Evolutionary conservation across 2,888 invertebrate genomes (phyloP).

Genomic region (Drosophila subquinaria): DNA sequence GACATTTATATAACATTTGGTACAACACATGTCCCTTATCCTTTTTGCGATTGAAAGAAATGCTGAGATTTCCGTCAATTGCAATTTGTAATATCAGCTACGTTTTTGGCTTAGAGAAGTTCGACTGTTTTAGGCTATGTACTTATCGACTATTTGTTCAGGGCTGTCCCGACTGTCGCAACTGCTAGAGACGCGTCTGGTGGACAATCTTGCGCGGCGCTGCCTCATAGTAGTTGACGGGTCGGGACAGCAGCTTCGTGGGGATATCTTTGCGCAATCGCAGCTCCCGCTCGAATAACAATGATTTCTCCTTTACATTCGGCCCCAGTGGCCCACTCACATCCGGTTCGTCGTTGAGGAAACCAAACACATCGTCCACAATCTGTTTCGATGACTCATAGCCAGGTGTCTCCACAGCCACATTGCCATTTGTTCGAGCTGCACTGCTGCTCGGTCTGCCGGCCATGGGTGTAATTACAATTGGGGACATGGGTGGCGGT

Average conservation of each 20-base stretch:
- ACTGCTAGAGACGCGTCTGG: slow-evolving; percentile 78
- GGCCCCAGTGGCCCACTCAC: slow-evolving; percentile 84
- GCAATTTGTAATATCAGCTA: slow-evolving; percentile 42
- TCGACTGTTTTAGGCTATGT: slow-evolving; percentile 25
- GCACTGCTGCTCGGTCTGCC: slow-evolving; percentile 21
- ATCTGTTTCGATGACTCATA: slow-evolving; percentile 87
- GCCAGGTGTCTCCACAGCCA: slow-evolving; percentile 65
- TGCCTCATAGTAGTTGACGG: slow-evolving; percentile 84
- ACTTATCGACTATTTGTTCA: slow-evolving; percentile 65
- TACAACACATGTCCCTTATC: slow-evolving; percentile 25
- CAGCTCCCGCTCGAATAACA: slow-evolving; percentile 84
- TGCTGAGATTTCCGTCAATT: slow-evolving; percentile 9
- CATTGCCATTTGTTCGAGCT: slow-evolving; percentile 36
- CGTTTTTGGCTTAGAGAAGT: slow-evolving; percentile 8
- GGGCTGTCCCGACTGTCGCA: slow-evolving; percentile 43
- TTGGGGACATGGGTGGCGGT: slow-evolving; percentile 45
- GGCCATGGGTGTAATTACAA: slow-evolving; percentile 17
- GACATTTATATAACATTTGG: slow-evolving; percentile 36
- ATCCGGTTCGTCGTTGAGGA: slow-evolving; percentile 87
- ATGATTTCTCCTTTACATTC: slow-evolving; percentile 85
- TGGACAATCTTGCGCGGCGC: slow-evolving; percentile 68
- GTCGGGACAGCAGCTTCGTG: slow-evolving; percentile 84
- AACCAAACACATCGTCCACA: slow-evolving; percentile 90
- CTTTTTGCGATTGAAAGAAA: slow-evolving; percentile 8
- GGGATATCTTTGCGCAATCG: slow-evolving; percentile 83